A percentile compares a stretch with the other conserved stretches of the same genome.
Conservation (phyloP, 2,113 vertebrate species). For the Rousettus leschenaultii region DNA sequence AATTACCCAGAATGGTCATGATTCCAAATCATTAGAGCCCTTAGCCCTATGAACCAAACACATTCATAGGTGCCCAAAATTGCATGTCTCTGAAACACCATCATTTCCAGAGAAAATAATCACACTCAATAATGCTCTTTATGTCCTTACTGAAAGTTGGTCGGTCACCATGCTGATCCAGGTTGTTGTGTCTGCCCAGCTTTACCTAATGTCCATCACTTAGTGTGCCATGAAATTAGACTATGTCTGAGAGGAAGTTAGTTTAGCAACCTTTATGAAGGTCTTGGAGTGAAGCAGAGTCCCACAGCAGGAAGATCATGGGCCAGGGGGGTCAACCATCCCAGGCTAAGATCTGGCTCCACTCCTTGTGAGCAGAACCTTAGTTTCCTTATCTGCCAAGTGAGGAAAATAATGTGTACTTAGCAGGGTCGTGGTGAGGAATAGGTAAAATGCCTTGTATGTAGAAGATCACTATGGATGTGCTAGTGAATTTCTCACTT, state of each 20-base stretch:
- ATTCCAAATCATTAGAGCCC: conserved; percentile 16
- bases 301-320: neutral
- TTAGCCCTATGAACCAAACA: neutral
- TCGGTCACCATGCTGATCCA: neutral
- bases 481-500: neutral
- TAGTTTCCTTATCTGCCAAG: neutral
- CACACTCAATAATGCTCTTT: neutral
- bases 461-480: neutral
- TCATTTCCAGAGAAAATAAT: conserved; percentile 25
- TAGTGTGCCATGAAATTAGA: neutral
- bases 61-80: neutral
- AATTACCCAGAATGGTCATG: neutral
- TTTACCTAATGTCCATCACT: neutral
- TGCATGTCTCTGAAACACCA: neutral
- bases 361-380: neutral
- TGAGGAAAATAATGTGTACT: neutral
- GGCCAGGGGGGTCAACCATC: neutral
- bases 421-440: neutral
- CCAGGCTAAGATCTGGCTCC: neutral
- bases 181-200: neutral
- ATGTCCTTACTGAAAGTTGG: neutral
- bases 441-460: neutral
- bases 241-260: neutral
- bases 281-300: neutral
- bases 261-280: neutral